Base-by-base conservation (phyloP, 2,797 vertebrate genomes). In the Falco berigora region DNA sequence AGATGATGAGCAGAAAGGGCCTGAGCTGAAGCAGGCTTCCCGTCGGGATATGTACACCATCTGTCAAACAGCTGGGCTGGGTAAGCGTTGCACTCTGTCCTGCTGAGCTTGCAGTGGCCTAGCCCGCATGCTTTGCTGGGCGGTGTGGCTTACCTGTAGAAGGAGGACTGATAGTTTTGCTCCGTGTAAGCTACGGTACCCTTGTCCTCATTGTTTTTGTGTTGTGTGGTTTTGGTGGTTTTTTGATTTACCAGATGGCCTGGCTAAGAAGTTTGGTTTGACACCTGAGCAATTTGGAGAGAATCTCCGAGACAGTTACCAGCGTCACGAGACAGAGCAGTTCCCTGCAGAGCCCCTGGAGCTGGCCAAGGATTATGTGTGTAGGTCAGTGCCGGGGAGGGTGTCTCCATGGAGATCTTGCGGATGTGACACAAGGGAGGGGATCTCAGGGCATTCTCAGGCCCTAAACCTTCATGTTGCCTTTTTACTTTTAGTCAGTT, bases 21-120 rank as follows among this genome's bases (percentile, higher is more conserved):
- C 99, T 8, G 99, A 99, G 96, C 98, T 99, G 72, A 99, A 99
- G 98, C 98, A 99, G 98, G 99, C 99, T 11, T 99, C 99, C 56
- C 99, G 99, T 40, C 98, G 99, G 97, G 99, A 99, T 96, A 99
- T 99, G 99, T 99, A 99, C 97, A 99, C 99, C 97, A 99, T 99
- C 97, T 99, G 99, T 94, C 99, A 99, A 90, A 98, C 98, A 7
- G 98, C 99, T 8, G 99, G 99, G 82, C 98, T 99, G 63, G 99
- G 99, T 99, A 95, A 98, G 98, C 49, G 52, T 90, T 50, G 23
- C 61, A 18, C 63, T 72, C 36, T 79, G 14, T 52, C 55, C 5
- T 4, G 6, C 76, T 72, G 79, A 73, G 68, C 8, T 0, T 52
- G 16, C 23, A 18, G 42, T 64, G 72, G 34, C 58, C 36, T 63